A percentile compares a stretch with the other conserved stretches of the same genome.
phyloP scores from a whole-genome alignment of 2,888 invertebrate genomes.

The Fragum whitleyi region DNA sequence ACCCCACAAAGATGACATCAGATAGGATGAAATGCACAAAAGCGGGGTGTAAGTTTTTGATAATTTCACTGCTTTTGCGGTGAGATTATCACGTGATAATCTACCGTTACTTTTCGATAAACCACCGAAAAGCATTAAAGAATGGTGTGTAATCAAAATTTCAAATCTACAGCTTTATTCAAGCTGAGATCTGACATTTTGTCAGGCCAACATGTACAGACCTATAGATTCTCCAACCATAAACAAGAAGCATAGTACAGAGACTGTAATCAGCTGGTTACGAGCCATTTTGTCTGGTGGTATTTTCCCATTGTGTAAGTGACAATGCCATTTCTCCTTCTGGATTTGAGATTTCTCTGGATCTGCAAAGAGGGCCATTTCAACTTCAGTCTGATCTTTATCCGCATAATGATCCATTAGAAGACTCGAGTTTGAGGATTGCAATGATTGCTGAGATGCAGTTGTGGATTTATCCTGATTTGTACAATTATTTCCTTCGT shows the following conservation, averaged over 20 bases:
- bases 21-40: too few relatives aligned
- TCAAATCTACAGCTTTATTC: too few relatives aligned
- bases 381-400: background rate
- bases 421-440: slow-evolving; percentile 58
- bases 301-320: slow-evolving; percentile 39
- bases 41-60: too few relatives aligned
- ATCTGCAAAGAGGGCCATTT: background rate
- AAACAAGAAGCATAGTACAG: slow-evolving; percentile 81
- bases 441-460: slow-evolving; percentile 34
- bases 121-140: too few relatives aligned
- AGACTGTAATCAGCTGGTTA: slow-evolving; percentile 81
- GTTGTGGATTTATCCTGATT: background rate
- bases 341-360: background rate
- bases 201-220: too few relatives aligned
- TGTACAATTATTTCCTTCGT: background rate
- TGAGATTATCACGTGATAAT: too few relatives aligned
- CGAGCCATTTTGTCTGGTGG: slow-evolving; percentile 75
- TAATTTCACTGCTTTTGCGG: too few relatives aligned
- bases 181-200: too few relatives aligned
- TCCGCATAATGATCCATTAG: slow-evolving; percentile 38
- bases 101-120: too few relatives aligned
- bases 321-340: slow-evolving; percentile 67
- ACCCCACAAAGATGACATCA: too few relatives aligned
- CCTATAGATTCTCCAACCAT: slow-evolving; percentile 85
- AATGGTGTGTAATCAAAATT: too few relatives aligned